A percentile compares a stretch with the other conserved stretches of the same genome.
These are phyloP conservation scores for Ameiurus melas DNA, from an alignment of 2,113 vertebrate species.

Conservation along the genomic window DNA sequence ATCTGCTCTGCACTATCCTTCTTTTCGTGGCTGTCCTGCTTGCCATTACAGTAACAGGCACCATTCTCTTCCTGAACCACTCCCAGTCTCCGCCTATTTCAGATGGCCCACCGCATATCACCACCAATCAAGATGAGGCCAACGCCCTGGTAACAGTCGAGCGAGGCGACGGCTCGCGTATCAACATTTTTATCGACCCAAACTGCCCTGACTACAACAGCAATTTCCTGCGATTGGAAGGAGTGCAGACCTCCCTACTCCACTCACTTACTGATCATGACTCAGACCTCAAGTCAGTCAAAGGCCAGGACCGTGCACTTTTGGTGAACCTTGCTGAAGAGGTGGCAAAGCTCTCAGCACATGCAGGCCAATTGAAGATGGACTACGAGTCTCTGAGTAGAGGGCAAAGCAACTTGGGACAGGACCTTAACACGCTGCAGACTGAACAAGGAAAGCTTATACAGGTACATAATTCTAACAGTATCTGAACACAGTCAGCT, in stretches of 20 bases:
- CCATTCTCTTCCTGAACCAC: conserved; percentile 95
- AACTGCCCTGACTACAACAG: conserved; percentile 88
- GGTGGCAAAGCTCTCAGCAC: conserved; percentile 84
- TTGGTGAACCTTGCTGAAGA: conserved; percentile 86
- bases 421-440: conserved; percentile 88
- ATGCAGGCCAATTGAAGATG: conserved; percentile 81
- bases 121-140: conserved; percentile 87
- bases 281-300: conserved; percentile 77
- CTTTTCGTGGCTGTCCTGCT: conserved; percentile 89
- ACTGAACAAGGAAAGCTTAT: conserved; percentile 89
- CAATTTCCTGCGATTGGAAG: conserved; percentile 85
- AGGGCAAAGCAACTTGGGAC: conserved; percentile 83
- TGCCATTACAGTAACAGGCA: conserved; percentile 86
- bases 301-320: conserved; percentile 83
- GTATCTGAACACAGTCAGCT: not conserved
- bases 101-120: conserved; percentile 84
- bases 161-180: conserved; percentile 86
- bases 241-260: conserved; percentile 86
- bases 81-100: conserved; percentile 79
- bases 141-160: conserved; percentile 94
- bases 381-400: conserved; percentile 85
- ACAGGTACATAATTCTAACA: conserved; percentile 75
- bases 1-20: conserved; percentile 87
- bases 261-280: conserved; percentile 80
- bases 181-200: conserved; percentile 98